These are phyloP conservation scores for Andrena marginata DNA, from an alignment of 2,888 invertebrate genomes.

Conservation along the genomic window DNA sequence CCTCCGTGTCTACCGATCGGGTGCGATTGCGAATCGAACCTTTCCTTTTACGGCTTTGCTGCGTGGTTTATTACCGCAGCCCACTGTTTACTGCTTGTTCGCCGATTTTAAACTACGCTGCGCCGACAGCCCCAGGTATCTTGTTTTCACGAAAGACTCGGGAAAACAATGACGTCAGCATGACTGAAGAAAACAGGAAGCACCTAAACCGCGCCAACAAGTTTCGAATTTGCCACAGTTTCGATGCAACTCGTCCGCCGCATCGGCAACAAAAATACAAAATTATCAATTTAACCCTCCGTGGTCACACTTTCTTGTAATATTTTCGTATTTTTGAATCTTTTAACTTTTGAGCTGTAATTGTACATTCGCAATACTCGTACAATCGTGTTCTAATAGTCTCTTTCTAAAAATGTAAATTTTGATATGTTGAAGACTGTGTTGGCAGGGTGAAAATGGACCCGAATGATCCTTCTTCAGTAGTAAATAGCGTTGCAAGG, in stretches of 20 bases:
- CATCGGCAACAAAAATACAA: neutral
- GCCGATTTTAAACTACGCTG: slow-evolving; percentile 27
- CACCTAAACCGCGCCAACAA: neutral
- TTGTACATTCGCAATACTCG: too few species aligned
- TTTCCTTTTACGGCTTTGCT: slow-evolving; percentile 44
- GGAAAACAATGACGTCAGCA: neutral
- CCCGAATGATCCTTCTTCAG: neutral
- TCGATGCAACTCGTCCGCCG: neutral
- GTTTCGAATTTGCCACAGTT: neutral
- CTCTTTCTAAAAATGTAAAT: too few species aligned
- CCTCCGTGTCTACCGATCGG: slow-evolving; percentile 59
- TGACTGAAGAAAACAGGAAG: neutral
- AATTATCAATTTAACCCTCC: neutral
- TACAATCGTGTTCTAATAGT: neutral
- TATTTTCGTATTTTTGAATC: too few species aligned
- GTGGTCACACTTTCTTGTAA: too few species aligned
- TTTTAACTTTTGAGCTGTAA: too few species aligned
- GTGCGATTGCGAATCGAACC: slow-evolving; percentile 42
- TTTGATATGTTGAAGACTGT: too few species aligned
- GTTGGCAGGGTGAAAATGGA: too few species aligned
- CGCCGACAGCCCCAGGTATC: neutral
- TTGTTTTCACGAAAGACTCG: neutral
- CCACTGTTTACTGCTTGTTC: neutral
- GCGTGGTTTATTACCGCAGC: slow-evolving; percentile 23
- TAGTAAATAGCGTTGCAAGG: neutral